Evolutionary conservation across 2,888 invertebrate species (phyloP).

Genomic region (Rapana venosa): DNA sequence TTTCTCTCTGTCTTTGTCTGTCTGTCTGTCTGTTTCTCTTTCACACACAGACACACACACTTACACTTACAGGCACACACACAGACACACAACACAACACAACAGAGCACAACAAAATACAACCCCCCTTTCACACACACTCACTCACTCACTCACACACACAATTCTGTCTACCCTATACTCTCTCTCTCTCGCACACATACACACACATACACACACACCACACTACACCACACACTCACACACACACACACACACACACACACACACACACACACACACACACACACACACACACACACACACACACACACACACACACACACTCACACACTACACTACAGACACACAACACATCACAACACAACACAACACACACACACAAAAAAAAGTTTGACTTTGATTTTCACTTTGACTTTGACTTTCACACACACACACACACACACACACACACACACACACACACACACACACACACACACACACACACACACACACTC

Average conservation of each 20-base stretch:
- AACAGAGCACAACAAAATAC: neutral
- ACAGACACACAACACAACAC: neutral
- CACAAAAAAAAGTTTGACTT: too few species aligned
- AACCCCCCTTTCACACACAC: neutral
- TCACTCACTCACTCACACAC: neutral
- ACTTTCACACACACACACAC: too few species aligned
- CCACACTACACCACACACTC: neutral
- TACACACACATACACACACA: too few species aligned
- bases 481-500: too few species aligned
- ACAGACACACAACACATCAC: too few species aligned
- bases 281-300: slow-evolving; percentile 1
- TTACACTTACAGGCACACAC: neutral
- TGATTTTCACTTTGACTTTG: too few species aligned
- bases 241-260: neutral
- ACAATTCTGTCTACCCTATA: too few species aligned
- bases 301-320: neutral
- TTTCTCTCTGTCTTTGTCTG: neutral
- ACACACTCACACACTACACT: neutral
- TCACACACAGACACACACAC: neutral
- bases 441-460: too few species aligned
- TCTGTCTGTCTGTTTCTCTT: neutral
- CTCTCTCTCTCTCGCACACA: too few species aligned
- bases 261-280: neutral
- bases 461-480: too few species aligned
- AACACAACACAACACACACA: too few species aligned